Conservation (phyloP, 2,797 vertebrate genomes). For the Odontamblyopus lacepedii region DNA sequence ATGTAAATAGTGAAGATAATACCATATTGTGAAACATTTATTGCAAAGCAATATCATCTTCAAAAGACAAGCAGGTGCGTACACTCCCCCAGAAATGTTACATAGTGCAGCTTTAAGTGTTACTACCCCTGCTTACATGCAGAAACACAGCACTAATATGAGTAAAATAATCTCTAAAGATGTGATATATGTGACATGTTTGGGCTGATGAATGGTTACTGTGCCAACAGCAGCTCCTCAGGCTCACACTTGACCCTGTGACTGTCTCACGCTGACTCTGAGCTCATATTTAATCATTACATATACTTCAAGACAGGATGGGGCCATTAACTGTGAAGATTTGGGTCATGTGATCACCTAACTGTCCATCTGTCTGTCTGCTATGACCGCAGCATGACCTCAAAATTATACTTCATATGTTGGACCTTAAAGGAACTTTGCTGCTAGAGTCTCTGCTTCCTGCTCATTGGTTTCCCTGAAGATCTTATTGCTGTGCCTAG, state of each 20-base stretch:
- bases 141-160: background rate
- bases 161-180: background rate
- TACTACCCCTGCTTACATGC: background rate
- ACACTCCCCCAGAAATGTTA: too few species aligned
- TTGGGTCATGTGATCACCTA: slow-evolving; percentile 12
- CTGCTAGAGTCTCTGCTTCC: too few species aligned
- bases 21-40: too few species aligned
- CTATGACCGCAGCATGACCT: background rate
- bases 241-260: slow-evolving; percentile 11
- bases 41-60: too few species aligned
- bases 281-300: slow-evolving; percentile 21
- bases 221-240: background rate
- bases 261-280: background rate
- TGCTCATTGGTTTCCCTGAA: too few species aligned
- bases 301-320: background rate
- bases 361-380: background rate
- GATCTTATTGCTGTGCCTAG: too few species aligned
- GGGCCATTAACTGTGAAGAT: slow-evolving; percentile 17
- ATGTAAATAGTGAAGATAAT: too few species aligned
- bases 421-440: too few species aligned
- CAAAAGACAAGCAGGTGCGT: too few species aligned
- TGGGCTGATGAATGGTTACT: background rate
- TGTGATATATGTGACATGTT: background rate
- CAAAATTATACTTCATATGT: background rate
- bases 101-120: too few species aligned